phyloP scores from a whole-genome alignment of 2,797 vertebrate species.

The Petrocephalus sullivani region DNA sequence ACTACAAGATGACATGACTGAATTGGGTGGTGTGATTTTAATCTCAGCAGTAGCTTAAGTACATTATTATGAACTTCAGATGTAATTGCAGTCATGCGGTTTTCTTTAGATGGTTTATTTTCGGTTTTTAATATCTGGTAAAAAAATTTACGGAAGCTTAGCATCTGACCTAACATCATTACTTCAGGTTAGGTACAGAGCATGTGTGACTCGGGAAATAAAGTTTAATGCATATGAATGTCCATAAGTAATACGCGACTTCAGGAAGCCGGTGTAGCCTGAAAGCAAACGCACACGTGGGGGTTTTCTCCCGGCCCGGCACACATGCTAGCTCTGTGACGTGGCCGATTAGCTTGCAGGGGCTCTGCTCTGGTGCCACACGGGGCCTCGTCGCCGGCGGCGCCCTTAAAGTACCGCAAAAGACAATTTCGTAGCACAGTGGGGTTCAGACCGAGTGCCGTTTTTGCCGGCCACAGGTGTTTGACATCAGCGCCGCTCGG shows the following conservation, averaged over 20 bases:
- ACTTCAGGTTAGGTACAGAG: not conserved
- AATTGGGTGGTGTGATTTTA: not conserved
- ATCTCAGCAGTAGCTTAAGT: not conserved
- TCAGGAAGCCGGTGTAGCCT: not conserved
- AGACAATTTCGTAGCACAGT: not conserved
- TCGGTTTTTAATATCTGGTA: too few species aligned
- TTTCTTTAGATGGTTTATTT: not conserved
- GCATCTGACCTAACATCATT: not conserved
- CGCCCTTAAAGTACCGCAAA: not conserved
- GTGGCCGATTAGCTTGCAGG: not conserved
- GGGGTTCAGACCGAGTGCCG: not conserved
- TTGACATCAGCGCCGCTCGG: not conserved
- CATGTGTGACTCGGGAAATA: not conserved
- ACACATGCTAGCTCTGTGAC: not conserved
- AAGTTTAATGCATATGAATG: not conserved
- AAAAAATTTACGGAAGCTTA: not conserved
- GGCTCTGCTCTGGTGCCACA: not conserved
- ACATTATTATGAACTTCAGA: not conserved
- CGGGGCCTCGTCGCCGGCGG: too few species aligned
- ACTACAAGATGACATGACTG: not conserved
- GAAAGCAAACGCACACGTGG: not conserved
- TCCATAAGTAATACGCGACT: not conserved
- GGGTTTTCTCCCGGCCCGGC: not conserved
- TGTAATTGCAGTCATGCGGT: not conserved
- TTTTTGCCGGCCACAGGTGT: not conserved